Conservation (phyloP, 2,113 vertebrate genomes). For the Nothobranchius kuhntae region DNA sequence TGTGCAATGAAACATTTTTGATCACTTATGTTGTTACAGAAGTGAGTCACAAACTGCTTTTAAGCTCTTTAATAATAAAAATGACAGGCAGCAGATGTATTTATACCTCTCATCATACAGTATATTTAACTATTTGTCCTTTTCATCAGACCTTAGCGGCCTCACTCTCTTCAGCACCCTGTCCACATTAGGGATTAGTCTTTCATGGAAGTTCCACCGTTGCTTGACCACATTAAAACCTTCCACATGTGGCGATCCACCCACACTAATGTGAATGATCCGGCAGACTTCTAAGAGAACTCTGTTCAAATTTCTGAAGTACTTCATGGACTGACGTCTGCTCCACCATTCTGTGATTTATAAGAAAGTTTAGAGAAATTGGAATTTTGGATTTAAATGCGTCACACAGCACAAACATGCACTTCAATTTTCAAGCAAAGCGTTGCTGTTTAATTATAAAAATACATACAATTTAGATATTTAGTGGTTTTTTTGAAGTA, state of each 20-base stretch:
- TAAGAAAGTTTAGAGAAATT: not conserved
- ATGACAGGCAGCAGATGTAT: too few species aligned
- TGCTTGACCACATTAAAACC: constrained; percentile 52
- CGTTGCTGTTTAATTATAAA: too few species aligned
- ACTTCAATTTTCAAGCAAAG: too few species aligned
- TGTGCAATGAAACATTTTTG: too few species aligned
- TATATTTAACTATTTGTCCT: too few species aligned
- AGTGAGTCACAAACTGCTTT: too few species aligned
- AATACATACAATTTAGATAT: too few species aligned
- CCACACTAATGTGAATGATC: constrained; percentile 44
- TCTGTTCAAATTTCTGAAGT: constrained; percentile 16
- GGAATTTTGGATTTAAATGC: too few species aligned
- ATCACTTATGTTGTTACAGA: too few species aligned
- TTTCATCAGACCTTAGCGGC: constrained; percentile 12
- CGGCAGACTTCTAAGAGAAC: constrained; percentile 47
- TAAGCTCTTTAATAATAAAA: too few species aligned
- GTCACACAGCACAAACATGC: not conserved
- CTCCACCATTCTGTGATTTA: constrained; percentile 43
- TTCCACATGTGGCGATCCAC: constrained; percentile 3
- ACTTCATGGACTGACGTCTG: constrained; percentile 65
- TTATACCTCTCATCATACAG: too few species aligned
- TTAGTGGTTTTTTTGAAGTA: too few species aligned
- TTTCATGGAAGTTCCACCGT: constrained; percentile 59
- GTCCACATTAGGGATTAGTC: constrained; percentile 56
- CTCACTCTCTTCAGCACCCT: constrained; percentile 21